Evolutionary conservation across 2,113 vertebrate species (phyloP), one percentile per base, ranked within the genome.

Genomic region (Chaenogobius annularis): DNA sequence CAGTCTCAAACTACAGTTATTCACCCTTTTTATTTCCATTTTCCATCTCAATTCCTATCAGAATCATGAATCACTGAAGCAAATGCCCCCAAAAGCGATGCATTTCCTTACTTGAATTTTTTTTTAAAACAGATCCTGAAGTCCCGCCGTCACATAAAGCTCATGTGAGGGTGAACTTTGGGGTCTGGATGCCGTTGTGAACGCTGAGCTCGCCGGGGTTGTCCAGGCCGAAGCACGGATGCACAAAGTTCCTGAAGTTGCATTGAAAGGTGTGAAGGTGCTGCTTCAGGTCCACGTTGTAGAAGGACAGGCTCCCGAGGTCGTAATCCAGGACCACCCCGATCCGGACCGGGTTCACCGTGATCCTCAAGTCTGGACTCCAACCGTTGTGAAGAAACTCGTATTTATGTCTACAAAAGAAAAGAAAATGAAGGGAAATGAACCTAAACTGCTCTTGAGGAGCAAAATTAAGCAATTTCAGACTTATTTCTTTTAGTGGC

Each of bases 221-320:
- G 86, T 97, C 96, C 75, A 99, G 59, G 59, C 95, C 94, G 79
- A 99, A 98, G 81, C 96, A 98, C 37, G 98, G 97, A 0, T 96
- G 94, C 13, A 96, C 94, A 0, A 93, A 93, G 43, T 92, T 92
- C 71, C 79, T 92, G 80, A 97, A 94, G 66, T 62, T 85, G 5
- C 91, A 90, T 1, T 82, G 88, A 83, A 97, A 98, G 1, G 95
- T 94, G 70, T 96, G 91, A 0, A 99, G 93, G 74, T 98, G 97
- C 83, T 99, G 98, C 43, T 87, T 84, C 75, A 95, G 89, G 47
- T 92, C 92, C 14, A 90, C 91, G 0, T 99, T 98, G 84, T 95
- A 99, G 89, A 98, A 97, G 0, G 95, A 95, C 68, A 98, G 75
- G 9, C 79, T 94, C 7, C 92, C 91, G 9, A 82, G 87, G 31